Evolutionary conservation across 2,113 vertebrate genomes (phyloP).

Genomic region (Fregetta grallaria): DNA sequence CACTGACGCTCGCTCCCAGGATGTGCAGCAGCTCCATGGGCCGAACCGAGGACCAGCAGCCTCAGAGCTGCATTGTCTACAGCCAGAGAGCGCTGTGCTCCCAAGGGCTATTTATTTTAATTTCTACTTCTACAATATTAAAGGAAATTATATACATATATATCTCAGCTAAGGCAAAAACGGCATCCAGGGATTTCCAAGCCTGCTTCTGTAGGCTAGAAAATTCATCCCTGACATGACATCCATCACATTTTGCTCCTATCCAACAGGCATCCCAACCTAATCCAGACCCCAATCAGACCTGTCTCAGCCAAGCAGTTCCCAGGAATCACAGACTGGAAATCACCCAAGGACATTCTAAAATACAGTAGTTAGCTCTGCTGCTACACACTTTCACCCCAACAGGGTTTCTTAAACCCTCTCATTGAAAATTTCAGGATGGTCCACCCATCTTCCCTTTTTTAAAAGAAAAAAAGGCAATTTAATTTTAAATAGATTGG

Average conservation of each 20-base stretch:
- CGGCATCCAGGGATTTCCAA: background rate
- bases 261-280: background rate
- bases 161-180: background rate
- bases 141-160: background rate
- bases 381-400: background rate
- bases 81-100: background rate
- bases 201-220: background rate
- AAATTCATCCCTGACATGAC: background rate
- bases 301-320: background rate
- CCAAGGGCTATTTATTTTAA: background rate
- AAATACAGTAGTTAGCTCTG: background rate
- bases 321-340: background rate
- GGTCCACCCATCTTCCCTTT: background rate
- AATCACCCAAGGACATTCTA: background rate
- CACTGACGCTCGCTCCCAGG: background rate
- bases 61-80: background rate
- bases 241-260: background rate
- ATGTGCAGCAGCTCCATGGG: rapidly evolving
- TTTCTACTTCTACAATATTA: background rate
- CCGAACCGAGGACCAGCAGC: background rate
- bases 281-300: background rate
- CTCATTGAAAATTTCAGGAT: background rate
- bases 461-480: background rate
- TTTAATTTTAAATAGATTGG: background rate
- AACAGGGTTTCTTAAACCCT: background rate